phyloP scores from a whole-genome alignment of 2,888 invertebrate species.

The Tetragonula carbonaria region DNA sequence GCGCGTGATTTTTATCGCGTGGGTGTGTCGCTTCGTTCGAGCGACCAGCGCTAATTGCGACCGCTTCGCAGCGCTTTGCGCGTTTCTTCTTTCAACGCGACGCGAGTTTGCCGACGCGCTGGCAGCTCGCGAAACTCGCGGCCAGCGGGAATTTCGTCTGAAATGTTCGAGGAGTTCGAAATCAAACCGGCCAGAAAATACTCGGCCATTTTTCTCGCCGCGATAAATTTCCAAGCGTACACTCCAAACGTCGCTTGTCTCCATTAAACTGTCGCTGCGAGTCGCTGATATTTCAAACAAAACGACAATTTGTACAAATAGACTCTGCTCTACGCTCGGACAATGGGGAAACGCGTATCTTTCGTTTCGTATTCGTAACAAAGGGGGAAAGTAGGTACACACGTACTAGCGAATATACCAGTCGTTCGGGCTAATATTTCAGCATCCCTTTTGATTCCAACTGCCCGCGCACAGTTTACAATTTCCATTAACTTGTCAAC shows the following conservation, averaged over 20 bases:
- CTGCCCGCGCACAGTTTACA: not conserved
- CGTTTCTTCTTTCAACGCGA: constrained; percentile 9
- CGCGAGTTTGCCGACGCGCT: too few species aligned
- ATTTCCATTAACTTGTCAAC: not conserved
- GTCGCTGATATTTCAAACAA: not conserved
- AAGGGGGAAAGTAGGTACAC: too few species aligned
- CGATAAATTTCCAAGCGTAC: too few species aligned
- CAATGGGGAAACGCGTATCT: too few species aligned
- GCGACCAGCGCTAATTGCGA: constrained; percentile 57
- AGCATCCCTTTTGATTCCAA: not conserved
- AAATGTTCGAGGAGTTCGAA: too few species aligned
- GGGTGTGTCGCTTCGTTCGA: constrained; percentile 53
- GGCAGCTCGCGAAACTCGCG: too few species aligned
- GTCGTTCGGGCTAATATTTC: not conserved
- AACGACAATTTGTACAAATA: not conserved
- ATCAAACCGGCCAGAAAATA: too few species aligned
- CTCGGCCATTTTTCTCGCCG: too few species aligned
- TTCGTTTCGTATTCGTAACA: too few species aligned
- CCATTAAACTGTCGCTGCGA: not conserved
- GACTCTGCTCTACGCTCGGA: not conserved
- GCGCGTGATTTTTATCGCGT: constrained; percentile 65
- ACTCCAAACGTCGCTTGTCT: not conserved
- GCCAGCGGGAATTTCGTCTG: too few species aligned
- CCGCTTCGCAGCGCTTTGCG: constrained; percentile 28
- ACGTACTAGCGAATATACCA: not conserved